These are phyloP conservation scores for Rhaphigaster nebulosa DNA, from an alignment of 2,888 invertebrate genomes.

Conservation along the genomic window DNA sequence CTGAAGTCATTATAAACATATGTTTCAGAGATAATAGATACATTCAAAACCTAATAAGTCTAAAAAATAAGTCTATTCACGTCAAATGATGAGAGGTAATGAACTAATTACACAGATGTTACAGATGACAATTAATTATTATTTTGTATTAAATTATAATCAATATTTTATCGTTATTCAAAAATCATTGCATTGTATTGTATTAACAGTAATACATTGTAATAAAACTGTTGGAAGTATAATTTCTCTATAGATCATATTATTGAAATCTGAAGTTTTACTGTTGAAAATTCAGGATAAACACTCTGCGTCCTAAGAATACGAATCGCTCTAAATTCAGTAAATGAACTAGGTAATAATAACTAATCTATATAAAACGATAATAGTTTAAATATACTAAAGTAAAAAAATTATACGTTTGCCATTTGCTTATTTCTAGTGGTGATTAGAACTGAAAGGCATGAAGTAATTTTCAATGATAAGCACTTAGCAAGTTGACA, in stretches of 20 bases:
- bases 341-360: not conserved
- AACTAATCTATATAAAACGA: not conserved
- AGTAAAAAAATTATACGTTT: not conserved
- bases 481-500: slow-evolving; percentile 8
- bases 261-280: not conserved
- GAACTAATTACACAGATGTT: too few relatives aligned
- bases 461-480: slow-evolving; percentile 21
- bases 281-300: not conserved
- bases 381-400: not conserved
- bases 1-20: too few relatives aligned
- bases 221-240: too few relatives aligned
- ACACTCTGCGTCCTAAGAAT: not conserved
- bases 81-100: too few relatives aligned
- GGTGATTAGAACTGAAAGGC: not conserved
- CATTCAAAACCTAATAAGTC: too few relatives aligned
- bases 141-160: too few relatives aligned
- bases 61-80: too few relatives aligned
- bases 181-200: too few relatives aligned
- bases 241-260: not conserved
- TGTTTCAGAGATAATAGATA: too few relatives aligned
- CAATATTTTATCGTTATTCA: too few relatives aligned
- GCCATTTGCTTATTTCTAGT: not conserved
- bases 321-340: not conserved
- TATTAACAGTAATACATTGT: too few relatives aligned
- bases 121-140: too few relatives aligned